These are phyloP conservation scores for Strigamia crassipes DNA, from an alignment of 2,888 invertebrate species.

Conservation along the genomic window DNA sequence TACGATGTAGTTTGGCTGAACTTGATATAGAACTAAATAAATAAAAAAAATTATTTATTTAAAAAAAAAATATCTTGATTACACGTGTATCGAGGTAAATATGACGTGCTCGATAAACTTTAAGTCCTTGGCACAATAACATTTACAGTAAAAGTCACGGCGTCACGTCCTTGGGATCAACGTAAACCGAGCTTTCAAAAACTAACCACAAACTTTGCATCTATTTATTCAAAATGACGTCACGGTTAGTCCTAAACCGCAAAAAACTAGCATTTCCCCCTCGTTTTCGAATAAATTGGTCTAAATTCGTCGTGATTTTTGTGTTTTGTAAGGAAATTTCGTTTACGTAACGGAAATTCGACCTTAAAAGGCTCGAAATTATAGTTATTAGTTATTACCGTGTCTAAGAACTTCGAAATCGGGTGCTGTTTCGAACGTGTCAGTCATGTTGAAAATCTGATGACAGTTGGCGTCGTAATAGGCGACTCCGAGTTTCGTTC, in stretches of 20 bases:
- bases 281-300: no score
- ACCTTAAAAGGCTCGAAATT: background rate
- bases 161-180: no score
- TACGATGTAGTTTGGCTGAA: constrained; percentile 56
- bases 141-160: no score
- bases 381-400: constrained; percentile 55
- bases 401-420: constrained; percentile 66
- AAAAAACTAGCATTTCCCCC: background rate
- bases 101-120: background rate
- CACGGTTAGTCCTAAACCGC: no score
- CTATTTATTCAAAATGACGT: constrained; percentile 46
- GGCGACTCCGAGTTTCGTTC: constrained; percentile 73
- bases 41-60: constrained; percentile 19
- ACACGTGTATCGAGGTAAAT: background rate
- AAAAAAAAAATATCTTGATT: no score
- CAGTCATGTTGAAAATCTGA: constrained; percentile 70
- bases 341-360: background rate
- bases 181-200: background rate
- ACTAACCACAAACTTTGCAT: constrained; percentile 31
- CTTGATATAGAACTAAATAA: constrained; percentile 55
- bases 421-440: constrained; percentile 69
- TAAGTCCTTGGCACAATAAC: constrained; percentile 8
- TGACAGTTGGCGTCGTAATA: constrained; percentile 71
- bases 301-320: no score
- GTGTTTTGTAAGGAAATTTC: background rate